Percentiles rank a stretch among this genome's conserved stretches.
Conservation (phyloP, 2,888 invertebrate species). For the Polydrusus tereticollis region DNA sequence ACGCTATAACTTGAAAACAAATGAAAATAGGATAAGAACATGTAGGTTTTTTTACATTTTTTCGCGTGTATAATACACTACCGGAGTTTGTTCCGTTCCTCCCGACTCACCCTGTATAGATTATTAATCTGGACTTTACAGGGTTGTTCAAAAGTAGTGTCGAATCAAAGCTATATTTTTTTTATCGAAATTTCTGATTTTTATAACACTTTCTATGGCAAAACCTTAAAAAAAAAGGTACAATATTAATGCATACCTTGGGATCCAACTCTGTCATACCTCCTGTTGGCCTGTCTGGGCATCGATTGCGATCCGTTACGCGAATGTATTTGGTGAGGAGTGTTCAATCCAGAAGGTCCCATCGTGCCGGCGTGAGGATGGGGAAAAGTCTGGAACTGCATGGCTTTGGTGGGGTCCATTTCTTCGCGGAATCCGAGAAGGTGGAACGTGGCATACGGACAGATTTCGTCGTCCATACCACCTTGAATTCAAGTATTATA, state of each 20-base stretch:
- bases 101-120: no score
- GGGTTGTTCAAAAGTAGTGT: no score
- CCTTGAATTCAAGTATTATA: conserved; percentile 61
- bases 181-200: no score
- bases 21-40: no score
- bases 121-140: no score
- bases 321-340: conserved; percentile 80
- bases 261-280: conserved; percentile 66
- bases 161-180: no score
- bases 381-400: conserved; percentile 90
- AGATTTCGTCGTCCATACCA: conserved; percentile 93
- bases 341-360: conserved; percentile 79
- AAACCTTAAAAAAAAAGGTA: no score
- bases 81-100: no score
- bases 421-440: conserved; percentile 94
- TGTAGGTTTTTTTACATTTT: no score
- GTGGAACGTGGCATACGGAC: conserved; percentile 97
- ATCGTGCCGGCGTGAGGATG: conserved; percentile 89
- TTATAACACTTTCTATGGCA: no score
- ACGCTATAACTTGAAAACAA: no score
- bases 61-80: no score
- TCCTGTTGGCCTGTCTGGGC: conserved; percentile 71
- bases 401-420: conserved; percentile 92
- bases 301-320: conserved; percentile 92
- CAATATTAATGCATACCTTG: conserved; percentile 64